These are phyloP conservation scores for Stegodyphus dumicola DNA, from an alignment of 1,140 invertebrate genomes.

Conservation along the genomic window DNA sequence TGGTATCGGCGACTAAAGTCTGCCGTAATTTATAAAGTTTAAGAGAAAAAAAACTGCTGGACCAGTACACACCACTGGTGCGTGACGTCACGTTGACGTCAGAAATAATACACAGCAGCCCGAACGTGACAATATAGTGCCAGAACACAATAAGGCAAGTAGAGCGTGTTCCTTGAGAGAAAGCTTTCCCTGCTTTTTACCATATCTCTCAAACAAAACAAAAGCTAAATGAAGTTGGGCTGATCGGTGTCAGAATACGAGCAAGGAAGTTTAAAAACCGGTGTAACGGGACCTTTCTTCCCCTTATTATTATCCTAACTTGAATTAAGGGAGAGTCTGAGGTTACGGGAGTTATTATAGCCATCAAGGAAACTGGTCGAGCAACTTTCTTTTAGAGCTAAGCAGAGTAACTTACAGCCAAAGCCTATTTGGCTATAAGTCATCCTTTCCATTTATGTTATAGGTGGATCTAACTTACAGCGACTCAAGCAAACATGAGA, in stretches of 20 bases:
- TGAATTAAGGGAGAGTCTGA: constrained; percentile 32
- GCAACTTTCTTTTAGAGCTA: constrained; percentile 23
- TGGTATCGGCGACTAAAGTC: too few relatives aligned
- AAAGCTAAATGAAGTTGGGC: constrained; percentile 28
- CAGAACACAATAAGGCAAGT: constrained; percentile 30
- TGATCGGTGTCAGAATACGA: constrained; percentile 29
- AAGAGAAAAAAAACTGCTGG: too few relatives aligned
- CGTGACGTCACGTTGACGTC: too few relatives aligned
- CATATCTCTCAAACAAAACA: background rate
- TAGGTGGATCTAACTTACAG: background rate
- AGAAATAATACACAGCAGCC: too few relatives aligned
- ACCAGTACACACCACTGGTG: too few relatives aligned
- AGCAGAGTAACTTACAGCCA: background rate
- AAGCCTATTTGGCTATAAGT: background rate
- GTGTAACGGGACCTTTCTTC: constrained; percentile 18
- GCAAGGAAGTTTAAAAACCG: constrained; percentile 47
- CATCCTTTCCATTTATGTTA: background rate
- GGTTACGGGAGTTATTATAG: constrained; percentile 20
- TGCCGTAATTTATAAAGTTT: too few relatives aligned
- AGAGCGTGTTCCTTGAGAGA: constrained; percentile 13
- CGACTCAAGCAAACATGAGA: too few relatives aligned
- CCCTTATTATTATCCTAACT: constrained; percentile 16
- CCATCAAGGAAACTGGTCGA: constrained; percentile 33
- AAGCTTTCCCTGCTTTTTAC: constrained; percentile 21
- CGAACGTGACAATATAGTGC: constrained; percentile 23